Percentiles rank a stretch among this genome's conserved stretches.
phyloP scores from a whole-genome alignment of 2,797 vertebrate genomes.

The Cichlasoma orientale region DNA sequence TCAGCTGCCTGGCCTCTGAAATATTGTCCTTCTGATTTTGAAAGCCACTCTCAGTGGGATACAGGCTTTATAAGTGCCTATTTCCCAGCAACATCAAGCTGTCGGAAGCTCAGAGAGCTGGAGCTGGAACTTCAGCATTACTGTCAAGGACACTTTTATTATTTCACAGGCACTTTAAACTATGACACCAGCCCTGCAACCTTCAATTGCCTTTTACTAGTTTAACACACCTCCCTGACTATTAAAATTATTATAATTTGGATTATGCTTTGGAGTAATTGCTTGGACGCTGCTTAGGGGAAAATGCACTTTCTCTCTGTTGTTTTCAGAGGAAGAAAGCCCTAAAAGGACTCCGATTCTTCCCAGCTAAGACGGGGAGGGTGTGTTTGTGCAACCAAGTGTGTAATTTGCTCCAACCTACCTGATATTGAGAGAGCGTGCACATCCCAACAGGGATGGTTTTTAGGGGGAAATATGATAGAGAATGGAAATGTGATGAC shows the following conservation, averaged over 20 bases:
- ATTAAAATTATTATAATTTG: conserved; percentile 31
- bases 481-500: conserved; percentile 4
- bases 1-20: not conserved
- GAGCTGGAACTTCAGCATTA: conserved; percentile 13
- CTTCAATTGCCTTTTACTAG: conserved; percentile 28
- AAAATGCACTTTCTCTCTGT: not conserved
- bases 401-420: conserved; percentile 53
- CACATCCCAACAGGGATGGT: conserved; percentile 25
- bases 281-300: not conserved
- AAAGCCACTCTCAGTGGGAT: conserved; percentile 26
- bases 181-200: not conserved
- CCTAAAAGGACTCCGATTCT: conserved; percentile 10
- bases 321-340: conserved; percentile 14
- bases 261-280: not conserved
- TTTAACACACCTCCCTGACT: conserved; percentile 20
- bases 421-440: conserved; percentile 33
- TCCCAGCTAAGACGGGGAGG: conserved; percentile 3
- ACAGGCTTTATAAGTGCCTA: conserved; percentile 11
- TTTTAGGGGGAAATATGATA: conserved; percentile 19
- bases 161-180: conserved; percentile 39
- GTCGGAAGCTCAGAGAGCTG: conserved; percentile 20
- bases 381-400: conserved; percentile 47
- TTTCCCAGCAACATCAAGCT: conserved; percentile 45
- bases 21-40: conserved; percentile 22
- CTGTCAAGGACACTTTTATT: conserved; percentile 48